Evolutionary conservation across 1,140 invertebrate species (phyloP), one percentile per base, ranked within the genome.

Genomic region (Sitobion miscanthi): DNA sequence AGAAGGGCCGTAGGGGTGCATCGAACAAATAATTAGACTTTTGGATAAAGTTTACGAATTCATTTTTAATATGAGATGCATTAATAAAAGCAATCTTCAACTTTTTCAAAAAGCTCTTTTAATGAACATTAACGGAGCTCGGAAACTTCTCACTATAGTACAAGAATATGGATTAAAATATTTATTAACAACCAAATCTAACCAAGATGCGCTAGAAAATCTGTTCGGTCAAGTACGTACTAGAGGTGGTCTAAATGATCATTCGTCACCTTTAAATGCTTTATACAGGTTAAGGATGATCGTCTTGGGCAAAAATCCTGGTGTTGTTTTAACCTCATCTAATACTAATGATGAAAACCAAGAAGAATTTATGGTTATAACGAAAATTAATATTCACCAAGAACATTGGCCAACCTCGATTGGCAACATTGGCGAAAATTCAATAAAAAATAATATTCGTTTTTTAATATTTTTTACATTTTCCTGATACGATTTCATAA

Each of bases 261-360:
- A 86, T 45, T 6, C 45, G 1, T 47, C 45, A 30, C 83, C 83
- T 25, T 47, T 86, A 86, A 86, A 86, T 47, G 83, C 8, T 9
- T 21, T 86, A 14, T 35, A 93, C 83, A 52, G 91, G 17, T 11
- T 91, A 25, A 83, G 94, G 85, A 87, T 77, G 90, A 91, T 94
- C 45, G 94, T 94, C 86, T 91, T 94, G 87, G 94, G 94, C 23
- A 94, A 94, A 94, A 94, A 94, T 93, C 94, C 94, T 30, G 94
- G 94, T 54, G 52, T 94, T 89, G 17, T 23, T 57, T 89, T 52
- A 8, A 54, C 35, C 6, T 38, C 35, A 38, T 52, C 49, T 4
- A 90, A 90, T 42, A 90, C 49, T 52, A 90, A 0, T 4, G 20
- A 90, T 20, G 9, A 45, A 17, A 54, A 90, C 45, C 4, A 57